Conservation (phyloP, 1,140 invertebrate genomes). For the Uloborus diversus region DNA sequence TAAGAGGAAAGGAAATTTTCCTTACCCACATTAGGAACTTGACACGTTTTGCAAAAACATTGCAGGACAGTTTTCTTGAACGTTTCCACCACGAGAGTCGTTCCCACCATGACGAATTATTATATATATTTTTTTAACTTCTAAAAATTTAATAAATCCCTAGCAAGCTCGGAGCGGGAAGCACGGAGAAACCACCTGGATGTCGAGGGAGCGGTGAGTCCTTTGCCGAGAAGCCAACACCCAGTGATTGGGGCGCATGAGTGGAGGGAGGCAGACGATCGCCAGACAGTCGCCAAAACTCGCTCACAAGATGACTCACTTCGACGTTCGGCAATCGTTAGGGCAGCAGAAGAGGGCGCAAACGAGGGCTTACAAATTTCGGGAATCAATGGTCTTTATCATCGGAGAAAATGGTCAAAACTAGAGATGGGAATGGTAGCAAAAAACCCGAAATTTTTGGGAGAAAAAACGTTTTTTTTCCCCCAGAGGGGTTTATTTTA, state of each 20-base stretch:
- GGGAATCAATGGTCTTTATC: too few relatives aligned
- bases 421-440: too few relatives aligned
- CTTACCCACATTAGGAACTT: conserved; percentile 62
- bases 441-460: too few relatives aligned
- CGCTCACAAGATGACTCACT: conserved; percentile 30
- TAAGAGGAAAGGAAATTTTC: conserved; percentile 4
- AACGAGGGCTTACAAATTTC: too few relatives aligned
- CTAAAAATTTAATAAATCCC: not conserved
- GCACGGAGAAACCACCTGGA: not conserved
- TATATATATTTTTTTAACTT: not conserved
- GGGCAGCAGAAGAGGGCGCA: too few relatives aligned
- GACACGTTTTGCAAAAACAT: conserved; percentile 89
- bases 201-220: not conserved
- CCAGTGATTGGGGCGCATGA: conserved; percentile 32
- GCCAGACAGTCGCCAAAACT: conserved; percentile 52
- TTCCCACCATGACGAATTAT: conserved; percentile 53
- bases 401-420: too few relatives aligned
- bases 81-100: conserved; percentile 81
- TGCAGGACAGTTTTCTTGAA: conserved; percentile 86
- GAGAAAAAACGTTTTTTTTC: too few relatives aligned
- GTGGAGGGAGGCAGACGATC: conserved; percentile 21
- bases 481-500: too few relatives aligned
- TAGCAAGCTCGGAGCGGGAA: not conserved
- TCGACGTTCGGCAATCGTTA: too few relatives aligned
- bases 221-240: conserved; percentile 51